Conservation (phyloP, 2,888 invertebrate species). For the Calliphora vomitoria region DNA sequence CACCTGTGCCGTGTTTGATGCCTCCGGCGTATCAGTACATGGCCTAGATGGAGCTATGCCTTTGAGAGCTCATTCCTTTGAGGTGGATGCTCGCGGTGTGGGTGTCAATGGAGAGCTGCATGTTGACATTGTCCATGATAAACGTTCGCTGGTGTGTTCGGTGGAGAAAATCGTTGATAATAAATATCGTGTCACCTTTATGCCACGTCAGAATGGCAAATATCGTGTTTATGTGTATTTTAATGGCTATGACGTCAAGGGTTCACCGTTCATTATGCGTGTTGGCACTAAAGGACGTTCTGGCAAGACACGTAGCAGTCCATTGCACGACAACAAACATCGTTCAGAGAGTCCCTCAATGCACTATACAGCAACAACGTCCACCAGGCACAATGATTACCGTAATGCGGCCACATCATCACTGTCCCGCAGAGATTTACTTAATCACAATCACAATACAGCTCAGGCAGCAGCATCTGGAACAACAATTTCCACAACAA, state of each 20-base stretch:
- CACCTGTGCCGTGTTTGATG: slow-evolving; percentile 97
- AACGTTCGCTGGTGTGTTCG: slow-evolving; percentile 92
- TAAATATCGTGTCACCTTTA: slow-evolving; percentile 91
- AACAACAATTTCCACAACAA: slow-evolving; percentile 54
- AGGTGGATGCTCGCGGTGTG: slow-evolving; percentile 90
- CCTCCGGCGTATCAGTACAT: slow-evolving; percentile 93
- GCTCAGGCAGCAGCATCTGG: slow-evolving; percentile 33
- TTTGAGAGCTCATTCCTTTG: slow-evolving; percentile 94
- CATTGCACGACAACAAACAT: slow-evolving; percentile 86
- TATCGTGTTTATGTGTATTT: slow-evolving; percentile 95
- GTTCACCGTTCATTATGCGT: slow-evolving; percentile 94
- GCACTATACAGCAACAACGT: slow-evolving; percentile 83
- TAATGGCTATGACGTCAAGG: slow-evolving; percentile 93
- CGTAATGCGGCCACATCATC: slow-evolving; percentile 78
- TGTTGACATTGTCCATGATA: slow-evolving; percentile 95
- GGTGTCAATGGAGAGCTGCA: slow-evolving; percentile 94
- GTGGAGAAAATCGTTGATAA: slow-evolving; percentile 91
- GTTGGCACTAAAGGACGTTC: slow-evolving; percentile 90
- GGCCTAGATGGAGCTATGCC: slow-evolving; percentile 94
- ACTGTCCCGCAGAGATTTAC: slow-evolving; percentile 78
- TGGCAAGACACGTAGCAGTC: slow-evolving; percentile 86
- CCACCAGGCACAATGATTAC: slow-evolving; percentile 83
- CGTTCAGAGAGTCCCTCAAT: slow-evolving; percentile 84
- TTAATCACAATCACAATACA: slow-evolving; percentile 77
- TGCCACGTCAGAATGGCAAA: slow-evolving; percentile 92